Base-by-base conservation (phyloP, 2,797 vertebrate genomes). In the Notolabrus celidotus region DNA sequence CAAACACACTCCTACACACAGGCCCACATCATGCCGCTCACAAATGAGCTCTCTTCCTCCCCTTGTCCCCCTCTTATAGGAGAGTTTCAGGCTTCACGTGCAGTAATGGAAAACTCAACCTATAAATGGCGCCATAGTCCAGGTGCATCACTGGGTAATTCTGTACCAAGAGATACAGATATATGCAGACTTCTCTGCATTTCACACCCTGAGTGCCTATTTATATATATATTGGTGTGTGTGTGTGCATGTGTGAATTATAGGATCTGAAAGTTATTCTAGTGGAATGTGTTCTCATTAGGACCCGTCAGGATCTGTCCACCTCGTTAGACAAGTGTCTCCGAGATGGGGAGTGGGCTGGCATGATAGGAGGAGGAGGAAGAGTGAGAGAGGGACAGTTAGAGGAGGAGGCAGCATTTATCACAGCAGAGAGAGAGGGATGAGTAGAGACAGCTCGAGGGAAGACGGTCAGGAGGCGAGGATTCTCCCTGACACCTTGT, bases 271-370 rank as follows among this genome's bases (percentile, higher is more conserved):
- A 79, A 85, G 86, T 90, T 88, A 80, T 88, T 89, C 79, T 80
- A 65, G 58, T 84, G 84, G 81, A 92, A 89, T 87, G 82, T 89
- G 86, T 87, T 86, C 86, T 80, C 74, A 80, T 88, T 87, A 90
- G 71, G 80, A 87, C 62, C 67, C 49, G 55, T 77, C 84, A 84
- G 55, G 83, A 74, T 76, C 66, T 74, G 80, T 87, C 67, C 68
- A 74, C 56, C 67, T 87, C 69, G 63, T 71, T 77, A 73, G 71
- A 75, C 67, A 64, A 54, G 50, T 64, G 50, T 71, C 55, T 77
- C 53, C 41, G 64, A 68, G 68, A 71, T 52, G 56, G 34, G 51
- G 70, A 73, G 66, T 29, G 55, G 62, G 59, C 56, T 63, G 45
- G 66, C 49, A 39, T 43, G 52, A 69, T 27, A 27, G 64, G 42